Evolutionary conservation across 2,797 vertebrate genomes (phyloP).

Genomic region (Knipowitschia caucasica): DNA sequence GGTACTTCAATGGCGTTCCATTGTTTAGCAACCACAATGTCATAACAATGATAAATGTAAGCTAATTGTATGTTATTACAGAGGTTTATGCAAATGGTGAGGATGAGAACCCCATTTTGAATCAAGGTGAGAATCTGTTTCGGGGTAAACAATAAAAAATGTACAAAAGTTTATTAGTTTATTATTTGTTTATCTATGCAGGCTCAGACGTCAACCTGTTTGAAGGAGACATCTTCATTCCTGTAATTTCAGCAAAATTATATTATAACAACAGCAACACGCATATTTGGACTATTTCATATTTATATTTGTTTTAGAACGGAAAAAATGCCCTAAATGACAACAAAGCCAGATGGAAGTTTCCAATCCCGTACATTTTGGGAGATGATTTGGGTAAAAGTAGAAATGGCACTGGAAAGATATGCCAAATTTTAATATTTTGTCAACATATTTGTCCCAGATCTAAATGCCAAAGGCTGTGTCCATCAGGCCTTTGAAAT

Average conservation of each 20-base stretch:
- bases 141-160: no score
- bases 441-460: constrained; percentile 35
- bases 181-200: constrained; percentile 28
- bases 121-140: constrained; percentile 66
- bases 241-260: constrained; percentile 51
- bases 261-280: not conserved
- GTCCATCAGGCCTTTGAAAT: constrained; percentile 88
- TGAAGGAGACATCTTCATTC: constrained; percentile 72
- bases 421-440: not conserved
- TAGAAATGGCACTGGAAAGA: no score
- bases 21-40: no score
- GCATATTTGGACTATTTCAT: not conserved
- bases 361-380: constrained; percentile 90
- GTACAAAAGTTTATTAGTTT: no score
- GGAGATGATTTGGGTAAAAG: constrained; percentile 84
- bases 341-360: constrained; percentile 78
- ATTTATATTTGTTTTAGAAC: constrained; percentile 35
- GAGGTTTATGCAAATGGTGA: constrained; percentile 68
- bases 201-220: constrained; percentile 63
- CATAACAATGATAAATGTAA: no score
- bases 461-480: constrained; percentile 83
- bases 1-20: no score
- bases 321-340: constrained; percentile 77
- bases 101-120: constrained; percentile 67
- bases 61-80: constrained; percentile 29